These are phyloP conservation scores for Hormiphora californensis DNA, from an alignment of 37 sponge, comb jelly and placozoan genomes.

Conservation along the genomic window DNA sequence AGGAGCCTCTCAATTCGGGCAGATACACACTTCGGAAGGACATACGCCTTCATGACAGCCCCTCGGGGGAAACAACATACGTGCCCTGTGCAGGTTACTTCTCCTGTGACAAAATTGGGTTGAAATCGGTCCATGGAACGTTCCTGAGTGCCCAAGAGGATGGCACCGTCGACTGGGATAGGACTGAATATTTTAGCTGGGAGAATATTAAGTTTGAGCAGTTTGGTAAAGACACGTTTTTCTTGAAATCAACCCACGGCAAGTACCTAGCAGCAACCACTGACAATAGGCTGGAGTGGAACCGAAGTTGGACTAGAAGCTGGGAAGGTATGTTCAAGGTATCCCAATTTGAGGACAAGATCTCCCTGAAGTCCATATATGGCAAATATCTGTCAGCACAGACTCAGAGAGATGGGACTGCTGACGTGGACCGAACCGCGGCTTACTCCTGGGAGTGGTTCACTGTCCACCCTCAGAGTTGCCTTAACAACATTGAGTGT, in stretches of 20 bases:
- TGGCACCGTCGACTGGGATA: not conserved
- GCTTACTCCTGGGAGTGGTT: not conserved
- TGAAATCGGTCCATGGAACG: not conserved
- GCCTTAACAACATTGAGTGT: not conserved
- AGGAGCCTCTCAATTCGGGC: not conserved
- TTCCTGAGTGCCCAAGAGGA: not conserved
- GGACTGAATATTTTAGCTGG: not conserved
- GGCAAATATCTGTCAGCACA: slow-evolving; percentile 4
- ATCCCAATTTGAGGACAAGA: slow-evolving; percentile 13
- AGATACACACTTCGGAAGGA: not conserved
- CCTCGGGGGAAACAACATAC: not conserved
- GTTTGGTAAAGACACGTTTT: not conserved
- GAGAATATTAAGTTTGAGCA: not conserved
- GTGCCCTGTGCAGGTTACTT: slow-evolving; percentile 32
- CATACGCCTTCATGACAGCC: not conserved
- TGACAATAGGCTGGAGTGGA: not conserved
- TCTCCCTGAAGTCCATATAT: not conserved
- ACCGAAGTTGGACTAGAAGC: not conserved
- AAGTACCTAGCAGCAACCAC: slow-evolving; percentile 1
- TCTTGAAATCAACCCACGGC: not conserved
- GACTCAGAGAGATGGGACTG: not conserved
- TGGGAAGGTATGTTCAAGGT: not conserved
- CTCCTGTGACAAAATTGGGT: not conserved
- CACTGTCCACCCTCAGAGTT: not conserved
- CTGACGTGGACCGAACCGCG: not conserved